Evolutionary conservation across 2,113 vertebrate genomes (phyloP), one percentile per base, ranked within the genome.

Genomic region (Dromiciops gliroides): DNA sequence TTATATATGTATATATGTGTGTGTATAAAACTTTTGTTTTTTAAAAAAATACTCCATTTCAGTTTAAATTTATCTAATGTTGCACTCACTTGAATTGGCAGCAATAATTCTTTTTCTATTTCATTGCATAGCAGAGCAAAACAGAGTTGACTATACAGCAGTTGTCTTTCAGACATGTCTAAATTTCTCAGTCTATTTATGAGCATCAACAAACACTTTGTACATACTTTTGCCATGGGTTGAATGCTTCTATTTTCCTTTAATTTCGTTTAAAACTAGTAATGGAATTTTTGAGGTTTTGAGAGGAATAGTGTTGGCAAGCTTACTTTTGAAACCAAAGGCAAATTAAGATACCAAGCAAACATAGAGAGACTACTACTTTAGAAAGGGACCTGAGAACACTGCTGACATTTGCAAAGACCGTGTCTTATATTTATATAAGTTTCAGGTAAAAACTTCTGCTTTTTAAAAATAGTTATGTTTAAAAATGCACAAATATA

Each of bases 271-370:
- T 98, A 98, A 98, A 98, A 98, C 98, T 98, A 97, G 98, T 98
- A 98, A 98, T 98, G 97, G 98, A 98, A 98, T 99, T 98, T 98
- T 98, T 98, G 98, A 98, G 98, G 98, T 98, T 98, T 98, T 98
- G 97, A 98, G 97, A 98, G 98, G 97, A 98, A 98, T 98, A 98
- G 95, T 95, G 98, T 97, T 98, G 98, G 98, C 98, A 98, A 97
- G 97, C 97, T 53, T 94, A 50, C 49, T 98, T 98, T 97, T 98
- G 96, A 98, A 98, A 98, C 97, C 97, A 97, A 98, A 97, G 95
- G 96, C 98, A 98, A 98, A 98, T 98, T 98, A 99, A 98, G 98
- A 98, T 98, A 98, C 97, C 96, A 97, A 90, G 98, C 95, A 98
- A 98, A 98, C 93, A 97, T 92, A 96, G 95, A 90, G 97, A 98